Conservation (phyloP, 2,797 vertebrate species). For the Aldrovandia affinis region DNA sequence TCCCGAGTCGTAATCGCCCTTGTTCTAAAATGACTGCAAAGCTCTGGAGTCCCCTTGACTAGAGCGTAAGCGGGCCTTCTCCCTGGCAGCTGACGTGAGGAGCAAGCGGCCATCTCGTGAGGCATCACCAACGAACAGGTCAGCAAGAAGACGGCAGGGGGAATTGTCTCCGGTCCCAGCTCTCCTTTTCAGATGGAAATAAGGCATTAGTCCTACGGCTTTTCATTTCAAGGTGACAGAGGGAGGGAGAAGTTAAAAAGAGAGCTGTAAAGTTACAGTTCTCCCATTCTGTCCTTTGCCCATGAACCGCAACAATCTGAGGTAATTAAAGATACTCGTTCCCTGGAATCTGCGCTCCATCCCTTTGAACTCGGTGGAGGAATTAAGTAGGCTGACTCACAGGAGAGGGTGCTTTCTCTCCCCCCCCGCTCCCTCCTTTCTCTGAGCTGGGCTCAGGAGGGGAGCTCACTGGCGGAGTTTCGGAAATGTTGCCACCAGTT, state of each 20-base stretch:
- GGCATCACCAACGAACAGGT: not conserved
- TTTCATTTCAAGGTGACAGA: conserved; percentile 21
- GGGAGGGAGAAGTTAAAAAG: conserved; percentile 22
- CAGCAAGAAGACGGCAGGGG: not conserved
- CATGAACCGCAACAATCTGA: conserved; percentile 8
- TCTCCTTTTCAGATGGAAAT: conserved; percentile 37
- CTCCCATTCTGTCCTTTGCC: conserved; percentile 8
- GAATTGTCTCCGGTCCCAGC: not conserved
- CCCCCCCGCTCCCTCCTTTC: not conserved
- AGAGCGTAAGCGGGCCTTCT: not conserved
- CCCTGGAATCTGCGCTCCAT: conserved; percentile 14
- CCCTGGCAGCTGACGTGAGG: not conserved
- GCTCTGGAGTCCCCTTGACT: not conserved
- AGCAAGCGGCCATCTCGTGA: not conserved
- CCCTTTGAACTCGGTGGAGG: conserved; percentile 32
- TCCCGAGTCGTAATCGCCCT: not conserved
- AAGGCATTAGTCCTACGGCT: conserved; percentile 11
- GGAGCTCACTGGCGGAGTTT: not conserved
- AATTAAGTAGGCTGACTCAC: conserved; percentile 21
- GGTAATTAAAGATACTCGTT: conserved; percentile 32
- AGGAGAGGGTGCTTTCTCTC: conserved; percentile 14
- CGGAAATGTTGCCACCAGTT: not conserved
- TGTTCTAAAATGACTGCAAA: not conserved
- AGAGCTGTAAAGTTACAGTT: conserved; percentile 8
- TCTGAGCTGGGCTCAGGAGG: not conserved